Percentiles rank a stretch among this genome's conserved stretches.
Conservation (phyloP, 2,888 invertebrate genomes). For the Carpatolechia fugitivella region DNA sequence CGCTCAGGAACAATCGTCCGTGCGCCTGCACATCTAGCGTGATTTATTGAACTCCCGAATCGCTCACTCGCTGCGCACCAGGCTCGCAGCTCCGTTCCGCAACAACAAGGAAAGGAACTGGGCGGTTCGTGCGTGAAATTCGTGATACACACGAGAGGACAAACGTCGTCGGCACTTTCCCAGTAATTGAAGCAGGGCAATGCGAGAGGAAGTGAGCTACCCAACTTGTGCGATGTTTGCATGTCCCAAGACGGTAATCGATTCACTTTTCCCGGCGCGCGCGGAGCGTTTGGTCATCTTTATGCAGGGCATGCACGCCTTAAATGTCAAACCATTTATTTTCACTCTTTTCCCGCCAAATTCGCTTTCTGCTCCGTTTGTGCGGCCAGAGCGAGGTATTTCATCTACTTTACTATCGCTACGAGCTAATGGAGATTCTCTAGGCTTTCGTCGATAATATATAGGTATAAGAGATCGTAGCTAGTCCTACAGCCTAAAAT, state of each 20-base stretch:
- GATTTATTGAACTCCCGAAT: conserved; percentile 4
- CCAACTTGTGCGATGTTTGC: conserved; percentile 3
- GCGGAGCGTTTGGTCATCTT: conserved; percentile 35
- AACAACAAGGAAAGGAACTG: not conserved
- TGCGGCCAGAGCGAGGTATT: conserved; percentile 30
- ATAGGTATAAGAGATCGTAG: not conserved
- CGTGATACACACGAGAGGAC: not conserved
- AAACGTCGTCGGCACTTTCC: not conserved
- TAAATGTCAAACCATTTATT: conserved; percentile 52
- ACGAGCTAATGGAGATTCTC: conserved; percentile 8
- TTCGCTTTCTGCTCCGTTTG: conserved; percentile 61
- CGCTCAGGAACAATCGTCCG: not conserved
- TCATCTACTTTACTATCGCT: conserved; percentile 20
- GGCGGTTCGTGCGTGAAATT: conserved; percentile 7
- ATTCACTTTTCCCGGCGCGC: conserved; percentile 15
- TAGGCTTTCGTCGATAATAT: not conserved
- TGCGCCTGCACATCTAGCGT: not conserved
- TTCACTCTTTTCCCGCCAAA: conserved; percentile 60
- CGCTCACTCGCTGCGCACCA: too few species aligned
- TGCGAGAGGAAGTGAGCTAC: not conserved
- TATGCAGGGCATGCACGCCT: conserved; percentile 39
- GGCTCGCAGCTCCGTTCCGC: not conserved
- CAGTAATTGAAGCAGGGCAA: not conserved
- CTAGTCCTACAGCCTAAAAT: not conserved
- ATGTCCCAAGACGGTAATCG: conserved; percentile 24